phyloP scores from a whole-genome alignment of 2,797 vertebrate species.

The Eulemur coronatus region DNA sequence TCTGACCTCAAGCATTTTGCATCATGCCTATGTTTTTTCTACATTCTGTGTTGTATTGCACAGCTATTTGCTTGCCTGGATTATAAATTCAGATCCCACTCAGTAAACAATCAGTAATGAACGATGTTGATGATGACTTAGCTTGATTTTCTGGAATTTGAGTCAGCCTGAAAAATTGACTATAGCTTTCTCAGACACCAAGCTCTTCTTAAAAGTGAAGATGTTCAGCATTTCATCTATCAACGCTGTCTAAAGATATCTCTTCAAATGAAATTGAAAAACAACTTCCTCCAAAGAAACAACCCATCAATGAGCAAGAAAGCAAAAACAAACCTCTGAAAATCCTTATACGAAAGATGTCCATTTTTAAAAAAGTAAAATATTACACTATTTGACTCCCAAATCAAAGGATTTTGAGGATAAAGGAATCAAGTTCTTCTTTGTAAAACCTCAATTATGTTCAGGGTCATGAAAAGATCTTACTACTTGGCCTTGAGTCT shows the following conservation, averaged over 20 bases:
- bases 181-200: neutral
- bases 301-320: neutral
- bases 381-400: neutral
- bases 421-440: conserved; percentile 2
- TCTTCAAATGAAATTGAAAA: conserved; percentile 30
- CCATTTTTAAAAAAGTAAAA: neutral
- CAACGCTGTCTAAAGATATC: neutral
- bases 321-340: neutral
- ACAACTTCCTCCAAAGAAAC: neutral
- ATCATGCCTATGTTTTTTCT: neutral
- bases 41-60: neutral
- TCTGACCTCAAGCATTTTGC: neutral
- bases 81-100: neutral
- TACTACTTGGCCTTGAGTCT: neutral
- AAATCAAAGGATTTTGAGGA: conserved; percentile 17
- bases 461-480: conserved; percentile 25
- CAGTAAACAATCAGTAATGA: neutral
- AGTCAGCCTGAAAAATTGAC: neutral
- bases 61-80: neutral
- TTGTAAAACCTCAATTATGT: neutral
- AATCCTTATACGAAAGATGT: neutral
- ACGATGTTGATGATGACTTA: neutral
- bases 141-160: neutral
- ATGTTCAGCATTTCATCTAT: neutral
- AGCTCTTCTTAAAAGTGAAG: neutral